phyloP scores from a whole-genome alignment of 2,888 invertebrate genomes.

The Cryptocephalus primarius region DNA sequence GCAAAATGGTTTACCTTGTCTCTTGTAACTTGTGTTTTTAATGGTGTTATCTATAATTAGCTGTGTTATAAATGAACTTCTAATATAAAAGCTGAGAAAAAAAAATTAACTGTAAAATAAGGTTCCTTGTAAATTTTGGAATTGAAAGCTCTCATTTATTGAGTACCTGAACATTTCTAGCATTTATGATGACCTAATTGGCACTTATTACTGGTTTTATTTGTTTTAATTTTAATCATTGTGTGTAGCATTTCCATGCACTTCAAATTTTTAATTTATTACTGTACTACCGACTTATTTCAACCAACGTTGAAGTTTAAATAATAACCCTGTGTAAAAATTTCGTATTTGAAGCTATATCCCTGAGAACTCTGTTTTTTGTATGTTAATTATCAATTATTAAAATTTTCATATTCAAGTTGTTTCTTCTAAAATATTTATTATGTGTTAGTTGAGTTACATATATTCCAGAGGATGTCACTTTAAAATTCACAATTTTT shows the following conservation, averaged over 20 bases:
- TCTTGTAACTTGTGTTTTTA: neutral
- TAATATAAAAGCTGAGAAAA: too few species aligned
- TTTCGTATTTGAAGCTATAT: constrained; percentile 16
- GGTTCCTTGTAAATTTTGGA: constrained; percentile 22
- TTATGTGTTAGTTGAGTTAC: too few species aligned
- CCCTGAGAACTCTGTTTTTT: constrained; percentile 22
- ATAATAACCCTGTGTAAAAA: constrained; percentile 3
- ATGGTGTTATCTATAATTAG: constrained; percentile 20
- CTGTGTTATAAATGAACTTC: constrained; percentile 8
- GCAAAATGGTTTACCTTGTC: neutral
- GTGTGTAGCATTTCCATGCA: constrained; percentile 8
- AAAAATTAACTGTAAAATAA: constrained; percentile 12
- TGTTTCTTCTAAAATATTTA: too few species aligned
- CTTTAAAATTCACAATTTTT: too few species aligned
- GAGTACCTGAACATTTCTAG: constrained; percentile 23
- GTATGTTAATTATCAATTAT: constrained; percentile 24
- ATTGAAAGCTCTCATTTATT: constrained; percentile 17
- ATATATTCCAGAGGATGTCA: too few species aligned
- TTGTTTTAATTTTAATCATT: constrained; percentile 11
- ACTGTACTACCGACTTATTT: too few species aligned
- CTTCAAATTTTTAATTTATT: too few species aligned
- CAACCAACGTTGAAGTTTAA: too few species aligned
- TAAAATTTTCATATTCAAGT: constrained; percentile 18
- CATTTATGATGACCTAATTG: constrained; percentile 18
- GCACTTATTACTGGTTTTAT: constrained; percentile 12